Conservation (phyloP, 2,888 invertebrate genomes). For the Cheilosia vernalis region DNA sequence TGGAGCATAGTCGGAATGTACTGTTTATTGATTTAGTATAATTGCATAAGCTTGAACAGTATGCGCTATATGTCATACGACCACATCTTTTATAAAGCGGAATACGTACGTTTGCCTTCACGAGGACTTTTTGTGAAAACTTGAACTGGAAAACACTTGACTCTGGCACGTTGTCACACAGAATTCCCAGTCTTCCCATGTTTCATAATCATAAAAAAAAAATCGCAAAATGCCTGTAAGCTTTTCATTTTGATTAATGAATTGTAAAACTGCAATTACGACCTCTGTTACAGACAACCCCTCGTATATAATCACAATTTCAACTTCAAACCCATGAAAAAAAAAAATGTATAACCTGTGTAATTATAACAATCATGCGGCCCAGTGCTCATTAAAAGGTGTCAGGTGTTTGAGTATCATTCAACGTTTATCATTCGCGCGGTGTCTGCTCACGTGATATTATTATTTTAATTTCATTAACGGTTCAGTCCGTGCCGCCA, state of each 20-base stretch:
- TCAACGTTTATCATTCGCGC: slow-evolving; percentile 12
- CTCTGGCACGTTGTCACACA: too few relatives aligned
- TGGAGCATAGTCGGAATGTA: too few relatives aligned
- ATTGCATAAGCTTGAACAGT: too few relatives aligned
- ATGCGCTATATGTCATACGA: too few relatives aligned
- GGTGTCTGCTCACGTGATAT: slow-evolving; percentile 58
- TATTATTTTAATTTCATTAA: slow-evolving; percentile 75
- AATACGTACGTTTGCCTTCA: too few relatives aligned
- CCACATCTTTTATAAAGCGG: too few relatives aligned
- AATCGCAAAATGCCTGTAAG: too few relatives aligned
- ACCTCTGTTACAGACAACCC: not conserved
- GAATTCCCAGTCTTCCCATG: too few relatives aligned
- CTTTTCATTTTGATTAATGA: slow-evolving; percentile 32
- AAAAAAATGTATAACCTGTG: slow-evolving; percentile 1
- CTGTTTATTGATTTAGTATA: too few relatives aligned
- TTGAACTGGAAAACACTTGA: too few relatives aligned
- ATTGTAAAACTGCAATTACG: slow-evolving; percentile 40
- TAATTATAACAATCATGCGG: slow-evolving; percentile 52
- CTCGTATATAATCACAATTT: slow-evolving; percentile 15
- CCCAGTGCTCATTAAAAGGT: slow-evolving; percentile 44
- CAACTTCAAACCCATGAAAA: slow-evolving; percentile 27
- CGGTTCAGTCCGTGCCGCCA: slow-evolving; percentile 20
- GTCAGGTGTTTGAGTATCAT: slow-evolving; percentile 69
- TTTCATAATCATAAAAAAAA: too few relatives aligned
- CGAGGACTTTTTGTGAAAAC: too few relatives aligned